These are phyloP conservation scores for Staurois parvus DNA, from an alignment of 2,797 vertebrate species.

Conservation along the genomic window DNA sequence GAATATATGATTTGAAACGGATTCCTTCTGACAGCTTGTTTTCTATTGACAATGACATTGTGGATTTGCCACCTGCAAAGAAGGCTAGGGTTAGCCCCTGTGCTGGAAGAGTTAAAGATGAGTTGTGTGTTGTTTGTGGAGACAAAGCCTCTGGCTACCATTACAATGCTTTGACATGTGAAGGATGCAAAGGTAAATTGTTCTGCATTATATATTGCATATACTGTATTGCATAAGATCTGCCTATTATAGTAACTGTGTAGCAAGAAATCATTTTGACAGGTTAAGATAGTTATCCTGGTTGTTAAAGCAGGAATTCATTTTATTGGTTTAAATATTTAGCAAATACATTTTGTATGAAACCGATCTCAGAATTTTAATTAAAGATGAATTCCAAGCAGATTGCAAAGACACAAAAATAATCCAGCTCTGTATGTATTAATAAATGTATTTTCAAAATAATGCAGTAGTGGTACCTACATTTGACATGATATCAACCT, in stretches of 20 bases:
- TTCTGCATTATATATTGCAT: no score
- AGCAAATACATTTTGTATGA: no score
- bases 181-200: conserved; percentile 95
- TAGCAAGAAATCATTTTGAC: neutral
- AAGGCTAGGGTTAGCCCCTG: conserved; percentile 82
- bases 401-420: no score
- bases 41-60: conserved; percentile 80
- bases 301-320: no score
- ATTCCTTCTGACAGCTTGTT: conserved; percentile 84
- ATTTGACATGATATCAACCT: no score
- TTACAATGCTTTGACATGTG: conserved; percentile 97
- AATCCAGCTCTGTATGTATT: no score
- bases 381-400: no score
- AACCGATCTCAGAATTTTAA: no score
- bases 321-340: no score
- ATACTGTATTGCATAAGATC: neutral
- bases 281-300: no score
- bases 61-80: conserved; percentile 82
- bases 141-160: conserved; percentile 98
- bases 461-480: no score
- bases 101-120: conserved; percentile 86
- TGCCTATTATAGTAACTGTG: neutral
- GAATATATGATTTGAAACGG: conserved; percentile 88
- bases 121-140: conserved; percentile 95
- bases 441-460: no score